phyloP scores from a whole-genome alignment of 1,140 invertebrate genomes.

The Drosophila rufa region DNA sequence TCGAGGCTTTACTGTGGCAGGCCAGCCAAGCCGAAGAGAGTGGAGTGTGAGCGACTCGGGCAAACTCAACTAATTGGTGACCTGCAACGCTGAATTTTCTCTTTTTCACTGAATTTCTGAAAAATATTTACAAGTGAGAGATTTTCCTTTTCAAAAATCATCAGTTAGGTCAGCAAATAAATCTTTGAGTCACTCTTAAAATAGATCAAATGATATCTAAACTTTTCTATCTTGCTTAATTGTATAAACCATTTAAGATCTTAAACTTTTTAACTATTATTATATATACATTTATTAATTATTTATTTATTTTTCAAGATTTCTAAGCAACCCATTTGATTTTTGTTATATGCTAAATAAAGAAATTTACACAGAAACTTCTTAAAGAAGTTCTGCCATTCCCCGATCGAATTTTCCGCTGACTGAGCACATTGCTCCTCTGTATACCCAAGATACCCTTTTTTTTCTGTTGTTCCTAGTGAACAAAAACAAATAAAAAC shows the following conservation, averaged over 20 bases:
- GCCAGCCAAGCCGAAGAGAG: constrained; percentile 11
- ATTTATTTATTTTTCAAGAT: no score
- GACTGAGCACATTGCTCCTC: not conserved
- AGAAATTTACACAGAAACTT: not conserved
- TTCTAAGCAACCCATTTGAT: no score
- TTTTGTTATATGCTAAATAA: not conserved
- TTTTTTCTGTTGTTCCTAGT: constrained; percentile 10
- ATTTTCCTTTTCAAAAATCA: no score
- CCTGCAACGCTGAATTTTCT: not conserved
- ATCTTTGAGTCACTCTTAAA: no score
- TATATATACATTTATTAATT: no score
- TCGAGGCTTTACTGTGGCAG: constrained; percentile 35
- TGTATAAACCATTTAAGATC: no score
- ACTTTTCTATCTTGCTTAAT: no score
- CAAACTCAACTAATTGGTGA: not conserved
- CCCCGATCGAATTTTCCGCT: constrained; percentile 1
- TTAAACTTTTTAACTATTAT: no score
- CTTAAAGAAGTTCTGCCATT: not conserved
- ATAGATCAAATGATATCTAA: no score
- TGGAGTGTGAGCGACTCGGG: not conserved
- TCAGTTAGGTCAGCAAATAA: no score
- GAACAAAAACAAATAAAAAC: constrained; percentile 36
- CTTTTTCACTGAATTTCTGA: not conserved
- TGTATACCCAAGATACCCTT: constrained; percentile 26
- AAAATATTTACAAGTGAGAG: no score